phyloP scores from a whole-genome alignment of 2,888 invertebrate species.

The Poecilobothrus nobilitatus region DNA sequence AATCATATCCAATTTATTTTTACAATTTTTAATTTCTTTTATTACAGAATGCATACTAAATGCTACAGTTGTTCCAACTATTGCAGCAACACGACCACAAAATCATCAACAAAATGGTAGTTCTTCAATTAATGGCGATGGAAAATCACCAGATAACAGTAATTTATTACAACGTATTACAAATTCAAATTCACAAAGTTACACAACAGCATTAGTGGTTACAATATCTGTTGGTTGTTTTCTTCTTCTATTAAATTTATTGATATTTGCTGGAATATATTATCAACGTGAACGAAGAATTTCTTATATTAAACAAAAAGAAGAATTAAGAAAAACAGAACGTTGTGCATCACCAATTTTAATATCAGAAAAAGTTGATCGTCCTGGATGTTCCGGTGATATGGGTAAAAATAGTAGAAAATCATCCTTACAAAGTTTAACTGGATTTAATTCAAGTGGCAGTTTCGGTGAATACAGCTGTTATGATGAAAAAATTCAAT shows the following conservation, averaged over 20 bases:
- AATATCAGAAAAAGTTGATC: conserved; percentile 30
- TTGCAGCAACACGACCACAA: conserved; percentile 32
- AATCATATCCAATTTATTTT: too few species aligned
- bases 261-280: conserved; percentile 83
- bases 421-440: conserved; percentile 49
- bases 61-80: conserved; percentile 43
- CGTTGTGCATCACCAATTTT: conserved; percentile 48
- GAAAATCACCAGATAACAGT: conserved; percentile 48
- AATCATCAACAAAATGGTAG: conserved; percentile 24
- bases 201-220: conserved; percentile 79
- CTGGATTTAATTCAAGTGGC: conserved; percentile 25
- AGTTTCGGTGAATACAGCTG: conserved; percentile 59
- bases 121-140: conserved; percentile 17
- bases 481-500: conserved; percentile 51
- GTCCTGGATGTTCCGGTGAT: conserved; percentile 20
- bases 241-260: conserved; percentile 67
- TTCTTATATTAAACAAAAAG: conserved; percentile 63
- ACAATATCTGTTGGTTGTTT: conserved; percentile 82
- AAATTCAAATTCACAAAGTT: conserved; percentile 75
- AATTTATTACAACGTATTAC: conserved; percentile 64
- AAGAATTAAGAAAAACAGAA: conserved; percentile 67
- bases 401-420: conserved; percentile 40
- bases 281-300: conserved; percentile 65
- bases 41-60: conserved; percentile 61
- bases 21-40: background rate